These are phyloP conservation scores for Cuculus canorus DNA, from an alignment of 2,797 vertebrate genomes.

Conservation along the genomic window DNA sequence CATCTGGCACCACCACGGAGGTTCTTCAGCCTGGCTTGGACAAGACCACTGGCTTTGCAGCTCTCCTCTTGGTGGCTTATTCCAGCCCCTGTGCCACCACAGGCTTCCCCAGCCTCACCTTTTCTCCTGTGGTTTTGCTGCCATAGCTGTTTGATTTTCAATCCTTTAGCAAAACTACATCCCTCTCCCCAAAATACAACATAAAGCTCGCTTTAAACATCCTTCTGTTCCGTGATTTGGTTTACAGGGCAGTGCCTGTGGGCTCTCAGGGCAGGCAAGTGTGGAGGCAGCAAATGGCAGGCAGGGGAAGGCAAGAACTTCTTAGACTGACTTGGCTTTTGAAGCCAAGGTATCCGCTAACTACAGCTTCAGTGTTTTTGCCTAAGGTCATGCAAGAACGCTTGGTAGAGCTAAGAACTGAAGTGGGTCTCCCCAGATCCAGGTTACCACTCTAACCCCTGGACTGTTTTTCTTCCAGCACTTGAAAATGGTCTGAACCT, in stretches of 20 bases:
- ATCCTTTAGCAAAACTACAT: not conserved
- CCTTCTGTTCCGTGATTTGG: not conserved
- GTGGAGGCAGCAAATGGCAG: slow-evolving; percentile 23
- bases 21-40: not conserved
- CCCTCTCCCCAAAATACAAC: not conserved
- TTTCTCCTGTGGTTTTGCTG: not conserved
- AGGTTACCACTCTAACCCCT: slow-evolving; percentile 43
- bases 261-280: not conserved
- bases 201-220: not conserved
- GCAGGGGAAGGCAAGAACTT: slow-evolving; percentile 1
- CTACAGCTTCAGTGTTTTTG: slow-evolving; percentile 46
- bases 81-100: not conserved
- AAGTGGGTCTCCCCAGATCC: slow-evolving; percentile 48
- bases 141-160: not conserved
- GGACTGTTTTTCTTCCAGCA: slow-evolving; percentile 36
- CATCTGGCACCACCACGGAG: not conserved
- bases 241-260: not conserved
- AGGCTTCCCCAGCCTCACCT: not conserved
- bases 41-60: not conserved
- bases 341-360: slow-evolving; percentile 3
- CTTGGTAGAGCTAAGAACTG: slow-evolving; percentile 56
- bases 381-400: slow-evolving; percentile 29
- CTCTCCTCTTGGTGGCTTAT: not conserved
- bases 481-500: slow-evolving; percentile 55
- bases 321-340: slow-evolving; percentile 41